phyloP scores from a whole-genome alignment of 2,113 vertebrate genomes.

The Lontra canadensis region DNA sequence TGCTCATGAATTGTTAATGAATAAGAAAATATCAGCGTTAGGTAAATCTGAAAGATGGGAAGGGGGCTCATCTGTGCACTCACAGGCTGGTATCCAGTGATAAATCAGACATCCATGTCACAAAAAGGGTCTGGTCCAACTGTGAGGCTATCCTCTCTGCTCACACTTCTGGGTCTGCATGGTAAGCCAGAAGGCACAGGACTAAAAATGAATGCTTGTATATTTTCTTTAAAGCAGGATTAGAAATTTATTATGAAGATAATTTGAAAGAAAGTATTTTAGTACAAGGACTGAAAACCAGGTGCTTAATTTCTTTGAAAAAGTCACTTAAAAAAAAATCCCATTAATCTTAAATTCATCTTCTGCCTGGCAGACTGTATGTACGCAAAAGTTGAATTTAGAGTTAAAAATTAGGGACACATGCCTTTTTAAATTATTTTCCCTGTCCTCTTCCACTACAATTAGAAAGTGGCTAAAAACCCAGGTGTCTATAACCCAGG shows the following conservation, averaged over 20 bases:
- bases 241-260: background rate
- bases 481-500: rapidly evolving
- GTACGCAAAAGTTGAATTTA: background rate
- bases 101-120: background rate
- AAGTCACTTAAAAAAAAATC: background rate
- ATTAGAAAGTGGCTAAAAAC: background rate
- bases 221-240: background rate
- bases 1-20: conserved; percentile 74
- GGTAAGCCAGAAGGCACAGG: background rate
- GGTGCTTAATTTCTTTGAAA: background rate
- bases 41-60: background rate
- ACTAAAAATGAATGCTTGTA: background rate
- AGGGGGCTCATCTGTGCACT: background rate
- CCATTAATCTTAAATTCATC: background rate
- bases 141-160: rapidly evolving
- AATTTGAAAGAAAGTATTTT: background rate
- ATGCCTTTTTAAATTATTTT: background rate
- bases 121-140: too few relatives aligned
- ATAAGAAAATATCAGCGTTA: conserved; percentile 32
- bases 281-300: background rate
- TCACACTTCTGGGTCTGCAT: rapidly evolving
- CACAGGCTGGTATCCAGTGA: background rate
- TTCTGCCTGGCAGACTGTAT: background rate
- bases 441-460: background rate
- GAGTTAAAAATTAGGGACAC: background rate